Base-by-base conservation (phyloP, 2,113 vertebrate species). In the human region DNA sequence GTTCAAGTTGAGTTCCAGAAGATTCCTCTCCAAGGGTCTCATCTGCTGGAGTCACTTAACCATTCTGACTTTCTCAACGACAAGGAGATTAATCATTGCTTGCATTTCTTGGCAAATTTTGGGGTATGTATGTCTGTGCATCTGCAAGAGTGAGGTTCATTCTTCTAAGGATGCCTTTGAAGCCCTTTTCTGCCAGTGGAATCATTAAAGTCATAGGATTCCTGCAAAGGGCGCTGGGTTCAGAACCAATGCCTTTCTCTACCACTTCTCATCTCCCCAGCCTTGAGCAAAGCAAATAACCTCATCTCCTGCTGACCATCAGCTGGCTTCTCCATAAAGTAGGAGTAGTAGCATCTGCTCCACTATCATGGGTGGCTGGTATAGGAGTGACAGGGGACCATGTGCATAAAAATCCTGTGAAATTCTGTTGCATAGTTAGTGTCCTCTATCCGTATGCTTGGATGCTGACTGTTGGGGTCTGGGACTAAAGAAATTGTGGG, bases 1-100 rank as follows among this genome's bases (percentile, higher is more conserved):
- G 72, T 78, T 86, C 35, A 59, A 96, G 80, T 22, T 14, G 4
- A 96, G 88, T 89, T 86, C 78, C 61, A 80, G 97, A 98, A 30
- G 17, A 76, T 76, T 64, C 40, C 52, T 64, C 55, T 96, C 61
- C 89, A 70, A 35, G 16, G 13, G 94, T 13, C 2, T 9, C 48
- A 85, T 27, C 85, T 12, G 22, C 52, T 32, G 81, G 40, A 88
- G 35, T 30, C 52, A 0, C 55, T 96, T 86, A 93, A 93, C 80
- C 94, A 22, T 25, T 85, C 92, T 87, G 50, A 38, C 55, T 96
- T 96, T 97, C 23, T 66, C 72, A 73, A 87, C 55, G 85, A 96
- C 96, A 93, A 66, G 96, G 95, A 81, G 55, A 25, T 68, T 84
- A 90, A 93, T 45, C 73, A 35, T 25, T 66, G 25, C 12, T 66